Percentiles rank a stretch among this genome's conserved stretches.
These are phyloP conservation scores for Nebria ingens DNA, from an alignment of 1,140 invertebrate species.

Conservation along the genomic window DNA sequence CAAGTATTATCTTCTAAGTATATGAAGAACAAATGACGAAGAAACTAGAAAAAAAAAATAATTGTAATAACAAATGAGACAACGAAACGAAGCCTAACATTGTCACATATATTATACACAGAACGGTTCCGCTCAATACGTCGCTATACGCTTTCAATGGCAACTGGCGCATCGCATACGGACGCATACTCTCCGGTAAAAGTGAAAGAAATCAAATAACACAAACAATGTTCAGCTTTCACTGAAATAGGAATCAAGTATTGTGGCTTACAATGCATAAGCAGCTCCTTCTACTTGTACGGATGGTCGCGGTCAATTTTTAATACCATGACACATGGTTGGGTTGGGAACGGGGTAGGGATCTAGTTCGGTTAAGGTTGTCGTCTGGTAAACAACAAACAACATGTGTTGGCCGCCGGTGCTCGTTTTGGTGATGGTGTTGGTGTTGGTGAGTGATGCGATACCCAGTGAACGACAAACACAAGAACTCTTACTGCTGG, in stretches of 20 bases:
- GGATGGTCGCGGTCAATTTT: no score
- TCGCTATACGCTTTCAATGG: slow-evolving; percentile 18
- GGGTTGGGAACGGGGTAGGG: no score
- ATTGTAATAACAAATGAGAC: no score
- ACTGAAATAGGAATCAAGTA: slow-evolving; percentile 15
- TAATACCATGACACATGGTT: no score
- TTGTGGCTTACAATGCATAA: slow-evolving; percentile 13
- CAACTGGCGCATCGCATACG: slow-evolving; percentile 19
- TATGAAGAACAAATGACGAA: no score
- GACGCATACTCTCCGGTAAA: slow-evolving; percentile 16
- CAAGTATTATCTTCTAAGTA: no score
- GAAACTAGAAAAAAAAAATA: no score
- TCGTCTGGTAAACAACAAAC: neutral
- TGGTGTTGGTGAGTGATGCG: slow-evolving; percentile 21
- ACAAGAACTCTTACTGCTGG: slow-evolving; percentile 59
- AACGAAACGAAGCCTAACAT: no score
- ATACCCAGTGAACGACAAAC: slow-evolving; percentile 53
- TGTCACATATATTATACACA: no score
- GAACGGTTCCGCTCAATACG: no score
- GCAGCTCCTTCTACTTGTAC: no score
- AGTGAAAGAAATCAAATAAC: slow-evolving; percentile 20
- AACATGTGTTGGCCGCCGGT: no score
- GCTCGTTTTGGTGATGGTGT: slow-evolving; percentile 20
- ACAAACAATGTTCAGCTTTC: slow-evolving; percentile 21
- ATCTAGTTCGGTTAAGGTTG: neutral